A percentile compares a stretch with the other conserved stretches of the same genome.
Evolutionary conservation across 1,140 invertebrate species (phyloP).

Genomic region (Carcinoscorpius rotundicauda): DNA sequence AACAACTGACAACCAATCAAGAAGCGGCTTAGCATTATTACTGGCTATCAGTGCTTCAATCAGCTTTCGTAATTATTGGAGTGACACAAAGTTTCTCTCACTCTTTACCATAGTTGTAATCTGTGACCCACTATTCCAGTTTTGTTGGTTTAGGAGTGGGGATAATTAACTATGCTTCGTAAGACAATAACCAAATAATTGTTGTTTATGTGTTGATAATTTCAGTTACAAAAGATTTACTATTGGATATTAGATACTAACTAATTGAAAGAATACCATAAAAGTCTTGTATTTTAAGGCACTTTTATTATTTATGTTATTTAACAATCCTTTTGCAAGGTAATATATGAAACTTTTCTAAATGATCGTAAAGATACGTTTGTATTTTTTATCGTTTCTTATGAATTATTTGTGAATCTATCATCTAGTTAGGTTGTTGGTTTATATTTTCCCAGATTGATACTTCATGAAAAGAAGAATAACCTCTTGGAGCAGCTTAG

Average conservation of each 20-base stretch:
- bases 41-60: background rate
- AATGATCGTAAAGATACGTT: background rate
- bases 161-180: too few species aligned
- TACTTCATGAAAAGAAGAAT: slow-evolving; percentile 84
- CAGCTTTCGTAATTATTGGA: too few species aligned
- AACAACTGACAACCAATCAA: background rate
- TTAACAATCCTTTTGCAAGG: background rate
- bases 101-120: too few species aligned
- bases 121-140: too few species aligned
- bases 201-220: too few species aligned
- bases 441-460: slow-evolving; percentile 41
- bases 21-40: background rate
- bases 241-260: background rate
- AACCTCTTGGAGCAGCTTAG: slow-evolving; percentile 68
- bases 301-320: background rate
- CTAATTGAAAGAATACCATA: background rate
- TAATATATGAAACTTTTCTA: background rate
- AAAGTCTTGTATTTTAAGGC: background rate
- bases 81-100: too few species aligned
- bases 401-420: background rate
- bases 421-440: background rate
- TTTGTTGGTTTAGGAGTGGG: too few species aligned
- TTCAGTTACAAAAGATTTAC: too few species aligned
- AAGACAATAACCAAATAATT: too few species aligned
- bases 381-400: background rate